Evolutionary conservation across 2,797 vertebrate genomes (phyloP).

Genomic region (Aplochiton taeniatus): DNA sequence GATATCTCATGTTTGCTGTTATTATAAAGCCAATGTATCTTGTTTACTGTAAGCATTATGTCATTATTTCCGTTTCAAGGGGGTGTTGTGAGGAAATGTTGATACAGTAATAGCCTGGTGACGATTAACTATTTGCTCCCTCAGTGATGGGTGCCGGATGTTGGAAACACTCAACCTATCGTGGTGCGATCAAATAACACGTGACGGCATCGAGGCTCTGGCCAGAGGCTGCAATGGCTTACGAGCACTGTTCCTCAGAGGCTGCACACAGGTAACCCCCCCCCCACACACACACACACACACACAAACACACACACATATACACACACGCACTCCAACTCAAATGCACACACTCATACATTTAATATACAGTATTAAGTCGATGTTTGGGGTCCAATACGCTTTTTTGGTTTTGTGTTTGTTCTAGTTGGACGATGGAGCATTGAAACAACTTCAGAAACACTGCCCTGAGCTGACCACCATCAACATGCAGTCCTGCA

Average conservation of each 20-base stretch:
- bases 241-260: constrained; percentile 87
- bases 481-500: constrained; percentile 93
- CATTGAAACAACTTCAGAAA: constrained; percentile 88
- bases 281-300: constrained; percentile 8
- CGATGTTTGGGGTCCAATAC: neutral
- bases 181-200: constrained; percentile 93
- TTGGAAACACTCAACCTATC: constrained; percentile 92
- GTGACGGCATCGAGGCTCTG: constrained; percentile 89
- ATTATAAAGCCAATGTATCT: too few species aligned
- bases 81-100: too few species aligned
- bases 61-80: too few species aligned
- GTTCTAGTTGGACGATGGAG: constrained; percentile 86
- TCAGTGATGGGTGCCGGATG: constrained; percentile 89
- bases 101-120: neutral
- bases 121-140: too few species aligned
- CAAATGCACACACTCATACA: constrained; percentile 3
- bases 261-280: constrained; percentile 87
- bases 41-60: too few species aligned
- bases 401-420: constrained; percentile 1
- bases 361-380: neutral
- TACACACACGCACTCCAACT: neutral
- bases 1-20: too few species aligned
- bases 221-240: constrained; percentile 85
- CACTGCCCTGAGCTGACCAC: constrained; percentile 89
- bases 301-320: neutral